Evolutionary conservation across 2,113 vertebrate genomes (phyloP), one percentile per base, ranked within the genome.

Genomic region (Chelonoidis abingdonii): DNA sequence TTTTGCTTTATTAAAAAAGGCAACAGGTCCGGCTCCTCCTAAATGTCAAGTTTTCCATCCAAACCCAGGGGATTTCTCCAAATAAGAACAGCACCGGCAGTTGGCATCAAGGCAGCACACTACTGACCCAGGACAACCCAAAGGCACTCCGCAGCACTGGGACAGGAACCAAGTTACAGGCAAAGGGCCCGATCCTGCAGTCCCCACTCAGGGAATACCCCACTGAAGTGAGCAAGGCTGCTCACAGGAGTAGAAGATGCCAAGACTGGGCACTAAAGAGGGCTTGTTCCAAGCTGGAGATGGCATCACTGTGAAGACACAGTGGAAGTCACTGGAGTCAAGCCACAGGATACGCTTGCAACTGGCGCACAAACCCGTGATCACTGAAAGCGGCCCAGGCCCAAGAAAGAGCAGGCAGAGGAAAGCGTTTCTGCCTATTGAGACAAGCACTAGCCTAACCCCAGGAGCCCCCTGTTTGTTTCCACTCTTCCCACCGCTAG

Each of bases 131-230:
- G 3, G 3, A 56, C 47, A 80, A 89, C 29, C 29, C 1, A 69
- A 0, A 17, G 0, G 8, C 87, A 83, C 41, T 88, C 83, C 41
- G 80, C 85, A 84, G 86, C 9, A 44, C 0, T 53, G 84, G 87
- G 59, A 81, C 29, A 75, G 47, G 52, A 72, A 89, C 35, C 89
- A 84, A 59, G 44, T 84, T 96, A 93, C 1, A 96, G 97, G 95
- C 96, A 95, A 94, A 96, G 97, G 96, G 96, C 97, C 96, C 92
- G 85, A 3, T 97, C 97, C 96, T 97, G 96, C 94, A 22, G 96
- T 95, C 96, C 96, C 96, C 96, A 95, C 96, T 96, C 96, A 96
- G 94, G 50, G 96, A 97, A 96, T 94, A 97, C 96, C 93, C 96
- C 95, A 86, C 86, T 95, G 92, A 69, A 87, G 95, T 86, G 79